These are phyloP conservation scores for sheep (Ovis aries) DNA, from an alignment of 2,113 vertebrate genomes.

Conservation along the genomic window ARS-UI_Ramb_v3.0 NC_056054.1:46945501-46946000, in stretches of 20 bases:
- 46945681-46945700: background rate
- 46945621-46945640: background rate
- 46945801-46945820: background rate
- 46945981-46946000: background rate
- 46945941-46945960: background rate
- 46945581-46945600: background rate
- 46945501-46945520: background rate
- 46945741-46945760: background rate
- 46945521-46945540: background rate
- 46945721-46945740: background rate
- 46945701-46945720: background rate
- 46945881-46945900: background rate
- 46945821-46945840: background rate
- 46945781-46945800: background rate
- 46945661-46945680: fast-evolving
- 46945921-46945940: background rate
- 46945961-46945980: background rate
- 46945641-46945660: background rate
- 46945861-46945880: background rate
- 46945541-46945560: background rate
- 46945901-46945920: background rate
- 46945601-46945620: background rate
- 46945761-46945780: background rate
- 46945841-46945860: background rate
- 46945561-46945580: background rate